Base-by-base conservation (phyloP, 2,888 invertebrate species). In the Sialis lutaria region DNA sequence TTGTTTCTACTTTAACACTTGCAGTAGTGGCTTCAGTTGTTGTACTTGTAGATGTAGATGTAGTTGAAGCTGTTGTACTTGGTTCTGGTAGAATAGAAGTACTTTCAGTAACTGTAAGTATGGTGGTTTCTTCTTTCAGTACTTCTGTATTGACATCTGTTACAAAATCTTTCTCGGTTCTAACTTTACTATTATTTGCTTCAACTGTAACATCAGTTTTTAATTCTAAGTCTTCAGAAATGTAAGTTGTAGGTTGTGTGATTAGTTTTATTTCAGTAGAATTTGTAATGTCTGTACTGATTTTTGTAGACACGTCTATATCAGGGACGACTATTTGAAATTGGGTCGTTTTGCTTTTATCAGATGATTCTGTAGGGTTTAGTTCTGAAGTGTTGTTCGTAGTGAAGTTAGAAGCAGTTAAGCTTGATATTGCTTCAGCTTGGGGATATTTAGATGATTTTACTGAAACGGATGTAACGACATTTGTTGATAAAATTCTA, bases 381-480 rank as follows among this genome's bases (percentile, higher is more conserved):
- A 12, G 7, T 32, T 33, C 33, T 6, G 32, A 10, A 6, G 30
- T 42, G 10, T 5, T 42, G 7, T 8, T 42, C 12, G 32, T 32
- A 30, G 33, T 44, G 12, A 9, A 32, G 33, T 33, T 32, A 6
- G 12, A 1, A 1, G 7, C 40, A 8, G 46, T 46, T 8, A 22
- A 10, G 22, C 13, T 44, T 30, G 22, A 9, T 42, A 40, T 47
- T 30, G 30, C 9, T 13, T 30, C 37, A 10, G 12, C 33, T 34
- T 43, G 45, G n/a, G 6, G n/a, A 5, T 44, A 40, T 44, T 48
- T 66, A 30, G 70, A 70, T 4, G 70, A 70, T 31, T 70, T 70
- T 51, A 71, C 68, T 6, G 71, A 70, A 12, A 72, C 65, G 39
- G 71, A 71, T 33, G 71, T 72, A 0, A 70, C 70, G 37, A 71